phyloP scores from a whole-genome alignment of 1,140 invertebrate genomes.

The Brachionus angularis region DNA sequence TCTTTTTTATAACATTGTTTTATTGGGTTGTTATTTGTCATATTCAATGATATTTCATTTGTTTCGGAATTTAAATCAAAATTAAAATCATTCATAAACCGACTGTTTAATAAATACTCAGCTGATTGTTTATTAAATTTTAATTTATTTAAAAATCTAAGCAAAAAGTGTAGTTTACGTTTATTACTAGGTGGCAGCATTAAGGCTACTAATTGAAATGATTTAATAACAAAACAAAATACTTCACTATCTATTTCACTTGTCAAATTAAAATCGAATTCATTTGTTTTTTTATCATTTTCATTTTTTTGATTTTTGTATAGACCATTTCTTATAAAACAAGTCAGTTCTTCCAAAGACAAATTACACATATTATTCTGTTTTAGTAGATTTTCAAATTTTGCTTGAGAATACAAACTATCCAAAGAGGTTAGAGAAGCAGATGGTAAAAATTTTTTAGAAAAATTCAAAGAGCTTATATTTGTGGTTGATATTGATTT shows the following conservation, averaged over 20 bases:
- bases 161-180: slow-evolving; percentile 36
- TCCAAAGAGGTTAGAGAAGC: too few relatives aligned
- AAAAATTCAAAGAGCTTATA: background rate
- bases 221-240: background rate
- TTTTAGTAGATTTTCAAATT: too few relatives aligned
- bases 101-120: background rate
- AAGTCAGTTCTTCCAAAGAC: too few relatives aligned
- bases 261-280: background rate
- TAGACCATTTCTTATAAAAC: background rate
- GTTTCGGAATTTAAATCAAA: background rate
- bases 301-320: background rate
- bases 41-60: background rate
- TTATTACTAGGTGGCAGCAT: slow-evolving; percentile 39
- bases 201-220: slow-evolving; percentile 1
- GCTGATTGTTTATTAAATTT: slow-evolving; percentile 7
- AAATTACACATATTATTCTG: too few relatives aligned
- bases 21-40: background rate
- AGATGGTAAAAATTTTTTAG: too few relatives aligned
- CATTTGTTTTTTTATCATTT: background rate
- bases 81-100: background rate
- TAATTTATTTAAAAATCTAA: slow-evolving; percentile 29
- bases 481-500: background rate
- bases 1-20: background rate
- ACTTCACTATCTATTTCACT: slow-evolving; percentile 17
- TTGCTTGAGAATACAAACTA: too few relatives aligned